Evolutionary conservation across 2,113 vertebrate genomes (phyloP).

Genomic region (Bubalus kerabau): DNA sequence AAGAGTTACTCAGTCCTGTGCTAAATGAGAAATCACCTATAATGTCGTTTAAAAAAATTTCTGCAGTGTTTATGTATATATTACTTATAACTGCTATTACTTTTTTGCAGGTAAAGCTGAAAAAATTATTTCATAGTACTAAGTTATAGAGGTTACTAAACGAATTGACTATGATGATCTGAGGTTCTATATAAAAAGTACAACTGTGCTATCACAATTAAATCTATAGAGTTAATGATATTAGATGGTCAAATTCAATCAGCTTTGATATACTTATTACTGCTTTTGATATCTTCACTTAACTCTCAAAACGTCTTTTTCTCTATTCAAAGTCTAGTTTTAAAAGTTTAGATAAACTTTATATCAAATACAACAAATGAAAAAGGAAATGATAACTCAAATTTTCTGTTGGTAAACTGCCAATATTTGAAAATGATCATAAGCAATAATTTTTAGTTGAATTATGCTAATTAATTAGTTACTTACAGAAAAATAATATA

Average conservation of each 20-base stretch:
- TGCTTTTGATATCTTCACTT: neutral
- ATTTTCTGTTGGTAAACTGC: neutral
- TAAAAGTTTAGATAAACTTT: neutral
- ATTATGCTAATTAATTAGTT: neutral
- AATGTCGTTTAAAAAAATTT: neutral
- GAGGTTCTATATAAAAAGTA: neutral
- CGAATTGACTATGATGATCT: neutral
- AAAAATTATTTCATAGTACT: neutral
- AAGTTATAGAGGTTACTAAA: neutral
- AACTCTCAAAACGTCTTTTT: neutral
- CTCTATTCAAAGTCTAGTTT: neutral
- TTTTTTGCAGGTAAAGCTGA: neutral
- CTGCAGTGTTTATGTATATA: neutral
- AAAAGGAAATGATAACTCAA: neutral
- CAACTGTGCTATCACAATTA: neutral
- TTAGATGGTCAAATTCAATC: neutral
- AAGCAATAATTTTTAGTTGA: neutral
- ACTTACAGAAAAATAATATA: neutral
- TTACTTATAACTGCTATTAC: neutral
- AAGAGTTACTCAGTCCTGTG: neutral
- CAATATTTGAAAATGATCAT: neutral
- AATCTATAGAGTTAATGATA: neutral
- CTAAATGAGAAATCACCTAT: neutral
- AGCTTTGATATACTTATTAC: neutral
- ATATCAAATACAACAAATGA: neutral